Evolutionary conservation across 2,888 invertebrate genomes (phyloP).

Genomic region (Punctoribates punctum): DNA sequence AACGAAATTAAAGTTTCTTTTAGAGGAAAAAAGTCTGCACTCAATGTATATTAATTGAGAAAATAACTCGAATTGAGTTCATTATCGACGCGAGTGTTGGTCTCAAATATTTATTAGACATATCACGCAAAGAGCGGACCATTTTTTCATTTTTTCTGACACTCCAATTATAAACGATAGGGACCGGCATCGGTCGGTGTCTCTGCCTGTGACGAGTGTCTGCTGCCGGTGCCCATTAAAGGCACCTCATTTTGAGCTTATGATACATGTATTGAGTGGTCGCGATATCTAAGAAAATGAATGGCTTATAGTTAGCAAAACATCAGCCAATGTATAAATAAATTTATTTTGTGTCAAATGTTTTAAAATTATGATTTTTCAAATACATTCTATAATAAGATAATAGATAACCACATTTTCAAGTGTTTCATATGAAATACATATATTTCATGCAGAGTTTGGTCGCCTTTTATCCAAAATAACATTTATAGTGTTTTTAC

Average conservation of each 20-base stretch:
- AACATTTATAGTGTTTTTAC: slow-evolving; percentile 26
- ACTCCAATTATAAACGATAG: slow-evolving; percentile 1
- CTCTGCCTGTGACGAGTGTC: slow-evolving; percentile 5
- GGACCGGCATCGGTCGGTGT: not conserved
- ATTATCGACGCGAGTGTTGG: not conserved
- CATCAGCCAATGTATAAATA: not conserved
- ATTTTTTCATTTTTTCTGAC: slow-evolving; percentile 10
- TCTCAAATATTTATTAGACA: not conserved
- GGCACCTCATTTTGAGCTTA: not conserved
- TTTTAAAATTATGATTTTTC: slow-evolving; percentile 3
- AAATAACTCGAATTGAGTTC: not conserved
- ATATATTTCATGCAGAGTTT: not conserved
- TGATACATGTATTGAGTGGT: not conserved
- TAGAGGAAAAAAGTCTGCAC: too few species aligned
- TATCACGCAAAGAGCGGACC: slow-evolving; percentile 16
- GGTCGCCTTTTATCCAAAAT: not conserved
- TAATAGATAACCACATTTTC: not conserved
- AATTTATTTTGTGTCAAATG: not conserved
- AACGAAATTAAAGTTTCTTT: too few species aligned
- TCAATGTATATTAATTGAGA: not conserved
- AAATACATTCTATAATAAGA: not conserved
- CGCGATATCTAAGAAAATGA: not conserved
- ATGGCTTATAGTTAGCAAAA: not conserved
- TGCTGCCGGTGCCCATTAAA: slow-evolving; percentile 24
- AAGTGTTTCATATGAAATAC: not conserved